These are phyloP conservation scores for Tenthredo amoena DNA, from an alignment of 2,888 invertebrate genomes.

Conservation along the genomic window DNA sequence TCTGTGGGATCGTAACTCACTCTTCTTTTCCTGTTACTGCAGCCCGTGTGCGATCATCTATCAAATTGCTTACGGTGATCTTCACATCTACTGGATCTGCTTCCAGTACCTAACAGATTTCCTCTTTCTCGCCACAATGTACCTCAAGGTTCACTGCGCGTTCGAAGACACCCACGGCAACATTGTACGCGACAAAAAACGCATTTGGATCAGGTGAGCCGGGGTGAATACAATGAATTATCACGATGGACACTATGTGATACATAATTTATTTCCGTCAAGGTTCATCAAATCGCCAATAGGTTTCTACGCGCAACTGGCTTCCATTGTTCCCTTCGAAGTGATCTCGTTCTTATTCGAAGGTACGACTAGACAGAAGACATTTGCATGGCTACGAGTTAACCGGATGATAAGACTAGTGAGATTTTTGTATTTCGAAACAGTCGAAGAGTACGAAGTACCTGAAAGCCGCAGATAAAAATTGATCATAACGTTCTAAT, in stretches of 20 bases:
- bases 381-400: neutral
- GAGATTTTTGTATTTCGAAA: neutral
- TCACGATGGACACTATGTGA: neutral
- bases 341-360: neutral
- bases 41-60: slow-evolving; percentile 35
- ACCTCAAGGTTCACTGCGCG: slow-evolving; percentile 23
- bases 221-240: neutral
- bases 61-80: slow-evolving; percentile 30
- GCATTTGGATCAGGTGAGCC: slow-evolving; percentile 23
- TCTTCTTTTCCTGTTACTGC: slow-evolving; percentile 15
- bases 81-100: slow-evolving; percentile 30
- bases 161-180: slow-evolving; percentile 37
- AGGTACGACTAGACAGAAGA: neutral
- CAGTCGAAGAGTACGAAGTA: neutral
- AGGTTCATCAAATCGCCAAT: slow-evolving; percentile 40
- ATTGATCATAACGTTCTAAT: neutral
- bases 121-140: slow-evolving; percentile 25
- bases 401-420: slow-evolving; percentile 26
- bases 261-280: neutral
- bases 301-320: slow-evolving; percentile 32
- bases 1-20: slow-evolving; percentile 22
- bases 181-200: slow-evolving; percentile 23
- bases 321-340: slow-evolving; percentile 27
- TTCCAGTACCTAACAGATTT: slow-evolving; percentile 31
- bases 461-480: neutral